Evolutionary conservation across 1,140 invertebrate species (phyloP).

Genomic region (Hyposmocoma kahamanoa): DNA sequence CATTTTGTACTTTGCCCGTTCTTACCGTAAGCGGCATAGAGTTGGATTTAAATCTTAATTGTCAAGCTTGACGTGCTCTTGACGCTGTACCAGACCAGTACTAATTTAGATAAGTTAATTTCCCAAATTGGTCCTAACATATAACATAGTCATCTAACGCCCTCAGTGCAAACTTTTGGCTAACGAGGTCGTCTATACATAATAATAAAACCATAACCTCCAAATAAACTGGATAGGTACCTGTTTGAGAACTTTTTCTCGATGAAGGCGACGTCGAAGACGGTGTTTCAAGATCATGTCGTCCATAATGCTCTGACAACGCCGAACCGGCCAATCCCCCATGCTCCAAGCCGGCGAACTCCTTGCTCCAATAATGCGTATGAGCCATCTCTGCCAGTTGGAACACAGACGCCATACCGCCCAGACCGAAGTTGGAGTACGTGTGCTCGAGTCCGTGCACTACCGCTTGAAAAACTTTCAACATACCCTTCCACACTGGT

Average conservation of each 20-base stretch:
- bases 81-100: too few relatives aligned
- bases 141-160: too few relatives aligned
- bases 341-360: constrained; percentile 76
- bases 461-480: constrained; percentile 92
- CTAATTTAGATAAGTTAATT: too few relatives aligned
- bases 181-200: too few relatives aligned
- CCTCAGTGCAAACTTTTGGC: too few relatives aligned
- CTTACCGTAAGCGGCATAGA: too few relatives aligned
- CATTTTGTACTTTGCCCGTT: too few relatives aligned
- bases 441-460: constrained; percentile 93
- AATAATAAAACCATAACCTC: too few relatives aligned
- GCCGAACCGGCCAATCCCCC: constrained; percentile 70
- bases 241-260: constrained; percentile 66
- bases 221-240: constrained; percentile 20
- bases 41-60: too few relatives aligned
- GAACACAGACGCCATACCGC: constrained; percentile 97
- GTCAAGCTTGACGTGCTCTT: too few relatives aligned
- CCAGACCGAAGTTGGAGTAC: constrained; percentile 94
- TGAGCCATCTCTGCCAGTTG: constrained; percentile 98
- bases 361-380: constrained; percentile 98
- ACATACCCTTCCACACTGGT: constrained; percentile 96
- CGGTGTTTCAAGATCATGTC: constrained; percentile 54
- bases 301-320: constrained; percentile 32
- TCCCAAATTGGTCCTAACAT: too few relatives aligned
- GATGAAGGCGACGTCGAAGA: constrained; percentile 55